phyloP scores from a whole-genome alignment of 2,888 invertebrate species.

The Leistus spinibarbis region DNA sequence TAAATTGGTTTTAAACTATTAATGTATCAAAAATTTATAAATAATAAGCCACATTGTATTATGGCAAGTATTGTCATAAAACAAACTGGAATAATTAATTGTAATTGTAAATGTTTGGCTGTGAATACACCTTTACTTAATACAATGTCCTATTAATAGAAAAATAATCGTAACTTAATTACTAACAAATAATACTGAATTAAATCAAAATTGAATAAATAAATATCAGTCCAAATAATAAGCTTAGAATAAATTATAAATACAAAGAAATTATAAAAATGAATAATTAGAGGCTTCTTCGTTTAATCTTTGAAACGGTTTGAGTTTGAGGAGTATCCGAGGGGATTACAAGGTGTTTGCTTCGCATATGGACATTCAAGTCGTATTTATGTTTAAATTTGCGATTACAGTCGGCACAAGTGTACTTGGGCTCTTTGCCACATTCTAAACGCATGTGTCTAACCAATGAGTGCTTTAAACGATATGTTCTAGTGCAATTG shows the following conservation, averaged over 20 bases:
- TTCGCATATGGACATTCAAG: slow-evolving; percentile 56
- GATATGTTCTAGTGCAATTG: slow-evolving; percentile 56
- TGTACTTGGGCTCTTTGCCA: slow-evolving; percentile 52
- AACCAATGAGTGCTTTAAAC: slow-evolving; percentile 54
- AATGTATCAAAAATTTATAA: too few species aligned
- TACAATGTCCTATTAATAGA: background rate
- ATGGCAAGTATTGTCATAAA: too few species aligned
- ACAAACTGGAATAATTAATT: too few species aligned
- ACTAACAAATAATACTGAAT: background rate
- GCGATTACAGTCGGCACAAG: slow-evolving; percentile 52
- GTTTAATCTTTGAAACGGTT: slow-evolving; percentile 16
- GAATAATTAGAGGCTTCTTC: slow-evolving; percentile 6
- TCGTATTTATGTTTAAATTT: slow-evolving; percentile 60
- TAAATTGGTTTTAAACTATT: too few species aligned
- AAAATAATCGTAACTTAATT: slow-evolving; percentile 4
- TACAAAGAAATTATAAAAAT: background rate
- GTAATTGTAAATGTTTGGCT: too few species aligned
- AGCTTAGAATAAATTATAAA: background rate
- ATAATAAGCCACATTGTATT: too few species aligned
- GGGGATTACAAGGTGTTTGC: slow-evolving; percentile 49
- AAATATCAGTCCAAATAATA: background rate
- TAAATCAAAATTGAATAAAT: background rate
- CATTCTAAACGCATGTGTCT: slow-evolving; percentile 56
- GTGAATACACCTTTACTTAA: too few species aligned
- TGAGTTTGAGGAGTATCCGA: background rate